These are phyloP conservation scores for Rhinichthys osculus DNA, from an alignment of 2,797 vertebrate genomes.

Conservation along the genomic window DNA sequence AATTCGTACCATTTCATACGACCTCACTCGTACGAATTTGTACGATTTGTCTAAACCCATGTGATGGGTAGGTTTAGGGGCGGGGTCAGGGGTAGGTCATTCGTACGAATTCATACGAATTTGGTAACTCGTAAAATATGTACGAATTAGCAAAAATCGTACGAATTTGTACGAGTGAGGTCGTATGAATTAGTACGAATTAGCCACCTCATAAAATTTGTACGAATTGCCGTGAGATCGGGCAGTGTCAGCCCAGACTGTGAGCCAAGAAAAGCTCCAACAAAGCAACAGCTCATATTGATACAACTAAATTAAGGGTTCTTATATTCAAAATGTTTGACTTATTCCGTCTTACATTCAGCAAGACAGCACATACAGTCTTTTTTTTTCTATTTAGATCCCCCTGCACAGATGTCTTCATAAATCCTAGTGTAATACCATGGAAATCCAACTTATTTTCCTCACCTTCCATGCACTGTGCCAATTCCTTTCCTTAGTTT, in stretches of 20 bases:
- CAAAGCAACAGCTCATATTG: not conserved
- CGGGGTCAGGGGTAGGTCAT: too few relatives aligned
- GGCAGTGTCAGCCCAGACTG: not conserved
- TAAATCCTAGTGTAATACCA: conserved; percentile 1
- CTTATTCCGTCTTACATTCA: not conserved
- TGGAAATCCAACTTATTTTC: conserved; percentile 10
- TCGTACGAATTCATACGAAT: too few relatives aligned
- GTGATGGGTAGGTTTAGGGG: too few relatives aligned
- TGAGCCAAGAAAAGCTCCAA: conserved; percentile 4
- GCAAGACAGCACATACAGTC: not conserved
- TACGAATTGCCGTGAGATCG: too few relatives aligned
- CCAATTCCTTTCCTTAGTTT: conserved; percentile 42
- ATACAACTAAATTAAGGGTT: not conserved
- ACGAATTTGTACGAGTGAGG: too few relatives aligned
- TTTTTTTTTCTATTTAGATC: not conserved
- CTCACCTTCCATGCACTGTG: not conserved
- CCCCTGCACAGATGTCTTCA: not conserved
- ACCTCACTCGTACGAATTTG: too few relatives aligned
- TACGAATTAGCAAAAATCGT: too few relatives aligned
- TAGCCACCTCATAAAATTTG: too few relatives aligned
- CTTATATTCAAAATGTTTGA: conserved; percentile 1
- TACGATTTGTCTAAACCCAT: too few relatives aligned
- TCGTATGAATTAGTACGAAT: too few relatives aligned
- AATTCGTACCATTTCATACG: too few relatives aligned
- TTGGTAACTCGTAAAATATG: too few relatives aligned